These are phyloP conservation scores for Neopipo cinnamomea DNA, from an alignment of 2,113 vertebrate species.

Conservation along the genomic window DNA sequence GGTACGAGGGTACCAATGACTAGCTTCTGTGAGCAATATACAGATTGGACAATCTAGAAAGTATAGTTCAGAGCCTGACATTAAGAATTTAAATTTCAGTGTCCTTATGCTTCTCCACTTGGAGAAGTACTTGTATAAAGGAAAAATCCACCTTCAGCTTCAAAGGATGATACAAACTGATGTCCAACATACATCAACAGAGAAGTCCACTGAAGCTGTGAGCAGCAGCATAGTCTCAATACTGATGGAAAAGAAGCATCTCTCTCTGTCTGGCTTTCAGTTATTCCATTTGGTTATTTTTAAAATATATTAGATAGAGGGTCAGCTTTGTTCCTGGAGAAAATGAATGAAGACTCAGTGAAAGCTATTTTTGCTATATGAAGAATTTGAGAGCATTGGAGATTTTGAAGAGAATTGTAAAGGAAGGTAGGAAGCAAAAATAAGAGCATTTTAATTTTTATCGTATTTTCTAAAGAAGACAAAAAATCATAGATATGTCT, in stretches of 20 bases:
- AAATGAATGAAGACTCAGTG: not conserved
- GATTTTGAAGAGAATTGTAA: not conserved
- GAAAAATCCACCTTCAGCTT: slow-evolving; percentile 27
- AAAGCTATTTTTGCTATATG: not conserved
- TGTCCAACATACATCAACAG: not conserved
- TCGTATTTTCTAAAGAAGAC: not conserved
- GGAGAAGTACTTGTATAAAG: slow-evolving; percentile 19
- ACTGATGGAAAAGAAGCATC: not conserved
- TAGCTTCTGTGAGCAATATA: not conserved
- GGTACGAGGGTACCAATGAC: not conserved
- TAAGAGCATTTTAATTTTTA: not conserved
- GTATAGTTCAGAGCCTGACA: not conserved
- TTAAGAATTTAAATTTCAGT: not conserved
- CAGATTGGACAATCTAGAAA: not conserved
- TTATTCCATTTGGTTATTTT: not conserved
- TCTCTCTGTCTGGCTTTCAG: not conserved
- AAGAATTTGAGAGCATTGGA: not conserved
- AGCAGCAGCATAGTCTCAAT: slow-evolving; percentile 12
- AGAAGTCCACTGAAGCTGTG: not conserved
- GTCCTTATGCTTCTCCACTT: not conserved
- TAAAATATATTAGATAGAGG: not conserved
- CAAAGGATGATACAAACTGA: not conserved
- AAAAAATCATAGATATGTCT: not conserved
- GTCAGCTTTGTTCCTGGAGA: not conserved
- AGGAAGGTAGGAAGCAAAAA: not conserved